A percentile compares a stretch with the other conserved stretches of the same genome.
These are phyloP conservation scores for Epinephelus coioides DNA, from an alignment of 2,797 vertebrate species.

Conservation along the genomic window DNA sequence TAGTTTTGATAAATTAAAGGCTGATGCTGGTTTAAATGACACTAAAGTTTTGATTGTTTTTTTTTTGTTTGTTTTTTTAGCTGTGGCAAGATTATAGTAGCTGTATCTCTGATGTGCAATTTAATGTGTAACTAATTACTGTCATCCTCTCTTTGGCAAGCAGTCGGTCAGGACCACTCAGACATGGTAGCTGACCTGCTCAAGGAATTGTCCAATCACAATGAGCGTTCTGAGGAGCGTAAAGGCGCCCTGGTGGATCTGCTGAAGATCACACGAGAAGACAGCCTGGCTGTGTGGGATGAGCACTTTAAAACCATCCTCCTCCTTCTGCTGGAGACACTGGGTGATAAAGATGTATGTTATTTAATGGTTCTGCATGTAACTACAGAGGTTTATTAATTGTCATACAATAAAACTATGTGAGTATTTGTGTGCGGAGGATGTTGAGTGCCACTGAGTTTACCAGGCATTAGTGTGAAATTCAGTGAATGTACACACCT, in stretches of 20 bases:
- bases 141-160: conserved; percentile 6
- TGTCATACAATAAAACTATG: not conserved
- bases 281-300: conserved; percentile 96
- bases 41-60: not conserved
- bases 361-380: not conserved
- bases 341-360: conserved; percentile 95
- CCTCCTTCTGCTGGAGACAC: conserved; percentile 95
- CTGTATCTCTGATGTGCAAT: not conserved
- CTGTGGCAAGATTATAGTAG: not conserved
- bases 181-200: conserved; percentile 97
- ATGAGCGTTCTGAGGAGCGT: conserved; percentile 95
- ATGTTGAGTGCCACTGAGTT: not conserved
- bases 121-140: not conserved
- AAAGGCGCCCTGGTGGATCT: conserved; percentile 95
- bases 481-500: not conserved
- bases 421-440: not conserved
- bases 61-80: not conserved
- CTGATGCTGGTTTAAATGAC: not conserved
- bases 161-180: conserved; percentile 91
- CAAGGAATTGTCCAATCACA: conserved; percentile 98
- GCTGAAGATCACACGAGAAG: conserved; percentile 95
- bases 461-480: not conserved
- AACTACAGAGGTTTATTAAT: not conserved
- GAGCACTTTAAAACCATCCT: conserved; percentile 99
- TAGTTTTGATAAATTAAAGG: not conserved